Evolutionary conservation across 37 sponge, comb jelly and placozoan species (phyloP).

Genomic region (Mnemiopsis leidyi): DNA sequence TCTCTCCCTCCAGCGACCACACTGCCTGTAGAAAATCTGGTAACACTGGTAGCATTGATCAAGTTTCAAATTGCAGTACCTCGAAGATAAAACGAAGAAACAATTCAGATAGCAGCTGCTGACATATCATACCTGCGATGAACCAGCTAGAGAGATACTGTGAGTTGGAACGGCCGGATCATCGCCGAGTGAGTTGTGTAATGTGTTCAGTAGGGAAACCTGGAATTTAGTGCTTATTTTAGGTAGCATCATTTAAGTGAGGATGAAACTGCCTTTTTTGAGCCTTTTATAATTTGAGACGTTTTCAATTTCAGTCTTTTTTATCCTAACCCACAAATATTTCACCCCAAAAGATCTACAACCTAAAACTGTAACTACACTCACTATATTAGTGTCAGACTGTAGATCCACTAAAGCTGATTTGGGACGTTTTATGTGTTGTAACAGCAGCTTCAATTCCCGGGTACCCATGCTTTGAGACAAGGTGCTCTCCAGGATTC

Average conservation of each 20-base stretch:
- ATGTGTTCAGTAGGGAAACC: background rate
- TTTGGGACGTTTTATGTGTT: conserved; percentile 17
- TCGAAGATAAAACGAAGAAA: too few species aligned
- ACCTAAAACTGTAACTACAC: too few species aligned
- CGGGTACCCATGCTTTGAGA: background rate
- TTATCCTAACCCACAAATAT: too few species aligned
- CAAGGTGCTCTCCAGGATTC: conserved; percentile 13
- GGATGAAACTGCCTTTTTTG: too few species aligned
- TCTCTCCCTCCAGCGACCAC: conserved; percentile 56
- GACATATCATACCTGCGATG: background rate
- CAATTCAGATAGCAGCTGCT: too few species aligned
- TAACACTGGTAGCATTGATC: too few species aligned
- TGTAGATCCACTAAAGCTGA: background rate
- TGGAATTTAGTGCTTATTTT: too few species aligned
- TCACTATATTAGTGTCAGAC: conserved; percentile 11
- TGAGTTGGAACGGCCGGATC: conserved; percentile 9
- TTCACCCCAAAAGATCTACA: too few species aligned
- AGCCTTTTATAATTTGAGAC: too few species aligned
- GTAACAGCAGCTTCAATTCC: conserved; percentile 34
- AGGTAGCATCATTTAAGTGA: too few species aligned
- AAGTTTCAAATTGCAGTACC: too few species aligned
- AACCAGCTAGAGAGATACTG: background rate
- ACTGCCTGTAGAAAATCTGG: background rate
- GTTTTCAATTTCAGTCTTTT: too few species aligned
- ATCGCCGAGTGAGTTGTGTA: background rate